Evolutionary conservation across 2,113 vertebrate genomes (phyloP).

Genomic region (Gavialis gangeticus): DNA sequence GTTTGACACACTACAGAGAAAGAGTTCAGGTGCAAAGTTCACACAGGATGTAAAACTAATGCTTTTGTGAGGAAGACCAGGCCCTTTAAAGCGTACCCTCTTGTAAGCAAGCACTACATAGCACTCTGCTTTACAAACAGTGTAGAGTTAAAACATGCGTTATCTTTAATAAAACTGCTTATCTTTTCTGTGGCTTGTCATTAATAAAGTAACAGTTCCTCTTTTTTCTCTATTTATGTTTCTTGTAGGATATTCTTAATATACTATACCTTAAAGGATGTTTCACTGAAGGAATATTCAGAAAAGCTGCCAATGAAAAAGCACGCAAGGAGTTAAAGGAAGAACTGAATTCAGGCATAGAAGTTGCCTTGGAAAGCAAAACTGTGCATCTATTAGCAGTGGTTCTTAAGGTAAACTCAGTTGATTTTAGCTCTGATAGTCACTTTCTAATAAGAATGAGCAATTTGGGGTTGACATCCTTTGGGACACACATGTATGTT

Average conservation of each 20-base stretch:
- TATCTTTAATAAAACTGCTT: neutral
- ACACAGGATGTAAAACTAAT: neutral
- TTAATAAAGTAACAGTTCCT: slow-evolving; percentile 14
- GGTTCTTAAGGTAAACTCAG: slow-evolving; percentile 88
- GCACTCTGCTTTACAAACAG: neutral
- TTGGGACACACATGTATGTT: neutral
- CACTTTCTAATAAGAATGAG: neutral
- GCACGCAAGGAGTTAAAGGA: slow-evolving; percentile 89
- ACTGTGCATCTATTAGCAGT: slow-evolving; percentile 89
- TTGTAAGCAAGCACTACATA: neutral
- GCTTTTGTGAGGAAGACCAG: neutral
- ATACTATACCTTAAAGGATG: slow-evolving; percentile 88
- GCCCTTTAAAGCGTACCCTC: neutral
- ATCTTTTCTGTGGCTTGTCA: neutral
- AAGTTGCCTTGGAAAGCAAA: slow-evolving; percentile 82
- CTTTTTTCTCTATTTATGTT: neutral
- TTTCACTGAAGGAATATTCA: slow-evolving; percentile 92
- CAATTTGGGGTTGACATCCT: too few relatives aligned
- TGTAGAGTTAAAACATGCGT: neutral
- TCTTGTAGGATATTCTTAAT: slow-evolving; percentile 86
- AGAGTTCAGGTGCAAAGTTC: neutral
- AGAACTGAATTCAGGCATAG: slow-evolving; percentile 84
- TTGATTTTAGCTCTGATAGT: neutral
- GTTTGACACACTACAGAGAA: neutral
- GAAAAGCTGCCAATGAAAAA: slow-evolving; percentile 89